Evolutionary conservation across 1,140 invertebrate genomes (phyloP), one percentile per base, ranked within the genome.

Genomic region (Zaprionus taronus): DNA sequence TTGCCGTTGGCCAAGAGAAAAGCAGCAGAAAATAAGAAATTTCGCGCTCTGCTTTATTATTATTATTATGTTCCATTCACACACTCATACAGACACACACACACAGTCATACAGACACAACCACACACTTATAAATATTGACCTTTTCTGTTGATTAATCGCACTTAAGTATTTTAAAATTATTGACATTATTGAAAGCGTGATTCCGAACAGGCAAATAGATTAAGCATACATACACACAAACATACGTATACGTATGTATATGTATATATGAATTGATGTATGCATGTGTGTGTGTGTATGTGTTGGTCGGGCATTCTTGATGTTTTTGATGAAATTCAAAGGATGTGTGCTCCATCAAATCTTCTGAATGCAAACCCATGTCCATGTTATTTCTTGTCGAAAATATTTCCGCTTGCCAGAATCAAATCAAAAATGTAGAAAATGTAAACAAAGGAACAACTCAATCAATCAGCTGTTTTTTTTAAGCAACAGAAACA

Each of bases 381-480:
- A 24, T 24, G 47, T 24, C 47, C 47, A 14, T 51, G 47, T 51
- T 51, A 24, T 51, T 51, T 24, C 47, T 51, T 51, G 47, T 5
- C 47, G 47, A 51, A 51, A 51, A 51, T 51, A 51, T 51, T 51
- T 51, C 20, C 47, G 47, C 20, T 24, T 51, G 47, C 20, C 47
- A 51, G 22, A 51, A 51, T 22, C 47, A 51, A 51, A 51, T 51
- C 47, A 51, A 24, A 51, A 51, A 51, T 51, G 47, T 51, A 22
- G 47, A 51, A 24, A 51, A 51, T 51, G 47, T 51, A 51, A 51
- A 51, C 20, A 51, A 22, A 14, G 47, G 47, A 20, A 51, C 47
- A 51, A 51, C 47, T 51, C 47, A 51, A 51, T 51, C 47, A 51
- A 22, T 51, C 47, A 51, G 47, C 47, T 51, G 47, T 51, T 51